Evolutionary conservation across 2,888 invertebrate genomes (phyloP).

Genomic region (Pegoplata infirma): DNA sequence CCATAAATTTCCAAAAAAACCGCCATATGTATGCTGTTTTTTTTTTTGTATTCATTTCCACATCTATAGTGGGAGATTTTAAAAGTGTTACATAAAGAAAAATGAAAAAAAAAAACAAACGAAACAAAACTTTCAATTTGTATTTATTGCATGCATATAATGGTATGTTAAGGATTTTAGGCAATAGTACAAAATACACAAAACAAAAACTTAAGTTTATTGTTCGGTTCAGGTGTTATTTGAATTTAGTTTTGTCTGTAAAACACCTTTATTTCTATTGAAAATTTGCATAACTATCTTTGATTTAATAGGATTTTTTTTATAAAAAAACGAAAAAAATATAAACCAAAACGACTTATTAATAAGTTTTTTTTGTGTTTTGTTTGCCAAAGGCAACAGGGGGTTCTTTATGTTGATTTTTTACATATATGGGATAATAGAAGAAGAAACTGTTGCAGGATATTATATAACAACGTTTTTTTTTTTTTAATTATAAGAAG

Average conservation of each 20-base stretch:
- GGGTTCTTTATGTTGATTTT: neutral
- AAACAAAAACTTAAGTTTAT: constrained; percentile 33
- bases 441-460: too few species aligned
- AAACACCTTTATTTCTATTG: constrained; percentile 47
- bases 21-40: constrained; percentile 32
- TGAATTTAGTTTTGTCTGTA: constrained; percentile 14
- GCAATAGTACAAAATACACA: neutral
- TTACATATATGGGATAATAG: too few species aligned
- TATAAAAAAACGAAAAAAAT: neutral
- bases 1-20: constrained; percentile 26
- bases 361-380: neutral
- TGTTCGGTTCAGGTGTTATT: constrained; percentile 60
- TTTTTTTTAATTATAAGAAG: too few species aligned
- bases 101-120: constrained; percentile 31
- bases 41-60: constrained; percentile 18
- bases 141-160: constrained; percentile 35
- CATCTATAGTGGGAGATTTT: constrained; percentile 48
- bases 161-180: constrained; percentile 33
- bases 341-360: constrained; percentile 4
- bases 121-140: constrained; percentile 55
- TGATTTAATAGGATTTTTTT: constrained; percentile 26
- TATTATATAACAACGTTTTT: too few species aligned
- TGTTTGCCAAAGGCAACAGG: constrained; percentile 3
- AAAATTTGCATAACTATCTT: constrained; percentile 57
- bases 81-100: constrained; percentile 47